These are phyloP conservation scores for Zeus faber DNA, from an alignment of 2,113 vertebrate genomes.

Conservation along the genomic window DNA sequence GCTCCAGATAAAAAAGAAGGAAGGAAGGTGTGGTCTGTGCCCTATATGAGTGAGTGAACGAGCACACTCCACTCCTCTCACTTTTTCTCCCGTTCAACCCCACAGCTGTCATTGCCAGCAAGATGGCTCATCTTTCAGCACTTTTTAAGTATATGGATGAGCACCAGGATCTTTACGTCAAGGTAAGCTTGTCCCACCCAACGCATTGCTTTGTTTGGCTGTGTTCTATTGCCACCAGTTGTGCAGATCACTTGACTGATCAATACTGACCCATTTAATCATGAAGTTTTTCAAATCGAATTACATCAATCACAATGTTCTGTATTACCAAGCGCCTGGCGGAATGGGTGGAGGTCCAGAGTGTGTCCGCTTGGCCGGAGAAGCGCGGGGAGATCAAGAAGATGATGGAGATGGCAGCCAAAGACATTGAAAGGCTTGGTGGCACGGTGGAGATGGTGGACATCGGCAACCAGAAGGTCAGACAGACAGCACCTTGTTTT, in stretches of 20 bases:
- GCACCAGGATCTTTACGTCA: conserved; percentile 87
- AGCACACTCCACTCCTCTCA: background rate
- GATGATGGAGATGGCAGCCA: conserved; percentile 91
- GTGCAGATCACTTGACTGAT: too few relatives aligned
- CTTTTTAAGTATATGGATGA: conserved; percentile 90
- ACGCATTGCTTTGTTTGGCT: background rate
- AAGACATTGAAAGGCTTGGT: conserved; percentile 85
- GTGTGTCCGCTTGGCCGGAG: conserved; percentile 92
- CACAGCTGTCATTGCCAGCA: conserved; percentile 24
- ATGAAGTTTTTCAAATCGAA: background rate
- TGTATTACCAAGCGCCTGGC: conserved; percentile 77
- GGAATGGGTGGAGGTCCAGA: conserved; percentile 92
- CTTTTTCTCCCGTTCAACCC: conserved; percentile 30
- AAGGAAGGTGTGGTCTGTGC: conserved; percentile 31
- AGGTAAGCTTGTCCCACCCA: conserved; percentile 68
- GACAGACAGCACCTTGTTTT: background rate
- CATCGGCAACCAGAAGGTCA: conserved; percentile 86
- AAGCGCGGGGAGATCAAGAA: conserved; percentile 85
- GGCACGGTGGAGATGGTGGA: conserved; percentile 86
- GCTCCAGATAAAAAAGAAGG: background rate
- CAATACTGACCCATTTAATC: background rate
- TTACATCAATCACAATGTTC: background rate
- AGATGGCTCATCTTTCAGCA: conserved; percentile 80
- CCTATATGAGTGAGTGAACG: conserved; percentile 22
- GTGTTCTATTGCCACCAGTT: background rate